phyloP scores from a whole-genome alignment of 1,140 invertebrate species.

The Pseudomyrmex sp. region DNA sequence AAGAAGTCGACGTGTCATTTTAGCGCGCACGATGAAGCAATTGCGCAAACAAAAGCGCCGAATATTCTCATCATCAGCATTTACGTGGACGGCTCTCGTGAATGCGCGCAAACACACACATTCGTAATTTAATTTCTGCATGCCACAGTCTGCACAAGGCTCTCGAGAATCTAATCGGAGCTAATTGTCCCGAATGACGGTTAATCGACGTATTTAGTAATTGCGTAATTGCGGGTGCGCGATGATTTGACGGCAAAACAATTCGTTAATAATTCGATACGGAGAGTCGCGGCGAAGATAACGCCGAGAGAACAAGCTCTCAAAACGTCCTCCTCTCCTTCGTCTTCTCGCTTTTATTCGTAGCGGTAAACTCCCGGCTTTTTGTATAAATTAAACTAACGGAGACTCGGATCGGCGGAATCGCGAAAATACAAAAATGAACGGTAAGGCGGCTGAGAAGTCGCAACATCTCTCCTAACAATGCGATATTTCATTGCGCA shows the following conservation, averaged over 20 bases:
- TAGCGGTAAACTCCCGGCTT: conserved; percentile 55
- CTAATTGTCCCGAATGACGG: background rate
- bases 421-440: conserved; percentile 3
- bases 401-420: background rate
- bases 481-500: too few relatives aligned
- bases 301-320: conserved; percentile 1
- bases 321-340: background rate
- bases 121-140: conserved; percentile 21
- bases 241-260: background rate
- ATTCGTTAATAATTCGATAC: background rate
- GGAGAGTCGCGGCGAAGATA: conserved; percentile 3
- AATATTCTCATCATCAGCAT: conserved; percentile 50
- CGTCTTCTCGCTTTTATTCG: conserved; percentile 29
- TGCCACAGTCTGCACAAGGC: background rate
- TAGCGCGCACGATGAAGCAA: background rate
- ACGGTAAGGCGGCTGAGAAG: background rate
- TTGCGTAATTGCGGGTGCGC: conserved; percentile 8
- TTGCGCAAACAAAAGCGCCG: conserved; percentile 34
- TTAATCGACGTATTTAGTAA: conserved; percentile 12
- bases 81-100: conserved; percentile 2
- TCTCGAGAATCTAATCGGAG: background rate
- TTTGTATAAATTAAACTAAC: conserved; percentile 62
- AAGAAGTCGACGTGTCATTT: conserved; percentile 34
- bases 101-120: conserved; percentile 10
- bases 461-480: too few relatives aligned